Evolutionary conservation across 2,888 invertebrate genomes (phyloP).

Genomic region (Criorhina ranunculi): DNA sequence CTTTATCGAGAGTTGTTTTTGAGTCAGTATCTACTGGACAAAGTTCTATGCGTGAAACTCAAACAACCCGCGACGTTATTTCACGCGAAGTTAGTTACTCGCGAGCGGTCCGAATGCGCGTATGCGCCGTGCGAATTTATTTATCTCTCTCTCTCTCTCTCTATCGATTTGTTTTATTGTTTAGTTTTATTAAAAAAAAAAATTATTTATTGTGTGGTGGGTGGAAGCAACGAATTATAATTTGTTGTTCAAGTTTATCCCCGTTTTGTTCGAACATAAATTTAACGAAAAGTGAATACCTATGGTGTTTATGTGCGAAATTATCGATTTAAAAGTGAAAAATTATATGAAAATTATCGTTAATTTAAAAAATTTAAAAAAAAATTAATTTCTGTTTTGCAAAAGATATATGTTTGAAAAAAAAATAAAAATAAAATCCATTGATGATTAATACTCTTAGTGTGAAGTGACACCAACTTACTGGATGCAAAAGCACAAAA

Average conservation of each 20-base stretch:
- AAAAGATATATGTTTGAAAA: slow-evolving; percentile 4
- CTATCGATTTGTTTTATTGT: slow-evolving; percentile 42
- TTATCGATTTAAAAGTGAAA: slow-evolving; percentile 51
- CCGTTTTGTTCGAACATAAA: slow-evolving; percentile 41
- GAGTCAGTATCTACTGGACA: slow-evolving; percentile 34
- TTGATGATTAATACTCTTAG: slow-evolving; percentile 74
- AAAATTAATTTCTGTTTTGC: neutral
- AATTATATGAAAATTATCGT: slow-evolving; percentile 49
- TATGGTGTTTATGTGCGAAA: slow-evolving; percentile 10
- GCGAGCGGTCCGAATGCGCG: slow-evolving; percentile 73
- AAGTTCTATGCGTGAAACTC: slow-evolving; percentile 54
- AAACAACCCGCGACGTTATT: slow-evolving; percentile 52
- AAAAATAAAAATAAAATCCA: slow-evolving; percentile 29
- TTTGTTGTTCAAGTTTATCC: slow-evolving; percentile 19
- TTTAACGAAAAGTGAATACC: slow-evolving; percentile 29
- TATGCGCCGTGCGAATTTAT: slow-evolving; percentile 63
- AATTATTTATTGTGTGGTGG: slow-evolving; percentile 23
- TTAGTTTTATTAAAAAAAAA: slow-evolving; percentile 20
- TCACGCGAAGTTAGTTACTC: slow-evolving; percentile 71
- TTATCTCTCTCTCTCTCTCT: slow-evolving; percentile 25
- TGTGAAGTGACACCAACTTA: slow-evolving; percentile 68
- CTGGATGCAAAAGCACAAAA: slow-evolving; percentile 61
- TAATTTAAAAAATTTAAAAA: slow-evolving; percentile 33
- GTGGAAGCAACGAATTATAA: slow-evolving; percentile 39
- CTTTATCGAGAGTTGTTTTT: slow-evolving; percentile 62